These are phyloP conservation scores for Sus cebifrons DNA, from an alignment of 2,797 vertebrate genomes.

Conservation along the genomic window DNA sequence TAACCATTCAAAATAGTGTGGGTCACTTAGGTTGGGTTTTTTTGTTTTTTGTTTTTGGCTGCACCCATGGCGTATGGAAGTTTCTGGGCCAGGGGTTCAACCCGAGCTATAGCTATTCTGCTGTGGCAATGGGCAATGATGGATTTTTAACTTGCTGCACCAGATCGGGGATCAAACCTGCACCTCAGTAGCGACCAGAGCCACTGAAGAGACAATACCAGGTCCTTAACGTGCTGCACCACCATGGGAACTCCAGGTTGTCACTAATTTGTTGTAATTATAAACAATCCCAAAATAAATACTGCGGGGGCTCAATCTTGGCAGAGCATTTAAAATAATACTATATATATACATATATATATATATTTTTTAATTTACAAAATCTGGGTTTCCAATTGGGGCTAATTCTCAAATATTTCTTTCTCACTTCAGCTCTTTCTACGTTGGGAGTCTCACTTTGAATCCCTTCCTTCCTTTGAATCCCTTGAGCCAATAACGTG, in stretches of 20 bases:
- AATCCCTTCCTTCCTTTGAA: neutral
- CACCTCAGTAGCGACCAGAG: no score
- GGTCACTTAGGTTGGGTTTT: neutral
- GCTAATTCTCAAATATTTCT: neutral
- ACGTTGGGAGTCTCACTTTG: neutral
- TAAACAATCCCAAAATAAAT: neutral
- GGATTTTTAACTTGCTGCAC: no score
- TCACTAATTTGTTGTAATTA: slow-evolving; percentile 21
- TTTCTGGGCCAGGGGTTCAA: no score
- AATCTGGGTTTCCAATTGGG: neutral
- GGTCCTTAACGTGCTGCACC: no score
- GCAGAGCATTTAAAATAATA: neutral
- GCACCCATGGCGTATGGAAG: no score
- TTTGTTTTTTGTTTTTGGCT: no score
- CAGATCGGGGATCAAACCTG: no score
- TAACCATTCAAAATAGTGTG: neutral
- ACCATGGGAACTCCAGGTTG: neutral
- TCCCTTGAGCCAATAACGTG: neutral
- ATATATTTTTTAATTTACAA: neutral
- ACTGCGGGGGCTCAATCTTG: neutral
- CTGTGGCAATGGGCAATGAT: no score
- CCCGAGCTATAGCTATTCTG: no score
- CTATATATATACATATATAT: neutral
- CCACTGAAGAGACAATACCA: no score
- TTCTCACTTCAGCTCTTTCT: neutral